Percentiles rank a stretch among this genome's conserved stretches.
Conservation (phyloP, 1,140 invertebrate species). For the Bombus balteatus region DNA sequence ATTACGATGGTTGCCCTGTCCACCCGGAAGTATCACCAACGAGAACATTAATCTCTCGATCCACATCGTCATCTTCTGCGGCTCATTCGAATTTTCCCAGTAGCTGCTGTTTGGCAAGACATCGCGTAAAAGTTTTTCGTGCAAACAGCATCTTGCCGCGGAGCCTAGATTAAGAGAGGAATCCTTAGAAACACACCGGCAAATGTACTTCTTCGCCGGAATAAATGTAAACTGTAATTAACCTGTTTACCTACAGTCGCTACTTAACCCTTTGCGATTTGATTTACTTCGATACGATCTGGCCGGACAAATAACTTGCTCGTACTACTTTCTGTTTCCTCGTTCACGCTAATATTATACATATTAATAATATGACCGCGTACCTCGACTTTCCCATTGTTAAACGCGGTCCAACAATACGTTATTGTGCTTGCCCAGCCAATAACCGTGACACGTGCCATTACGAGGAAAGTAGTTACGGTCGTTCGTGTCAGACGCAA, state of each 20-base stretch:
- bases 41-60: constrained; percentile 76
- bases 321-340: not conserved
- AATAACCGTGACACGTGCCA: constrained; percentile 3
- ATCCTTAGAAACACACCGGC: constrained; percentile 15
- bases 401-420: not conserved
- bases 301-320: not conserved
- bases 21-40: constrained; percentile 75
- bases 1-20: constrained; percentile 67
- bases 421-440: not conserved
- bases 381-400: not conserved
- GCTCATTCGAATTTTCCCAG: constrained; percentile 64
- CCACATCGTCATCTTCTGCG: constrained; percentile 76
- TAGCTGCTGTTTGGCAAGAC: constrained; percentile 72
- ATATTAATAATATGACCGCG: not conserved
- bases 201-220: too few relatives aligned
- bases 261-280: constrained; percentile 12
- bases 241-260: too few relatives aligned
- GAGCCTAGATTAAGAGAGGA: constrained; percentile 39
- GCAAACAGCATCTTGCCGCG: constrained; percentile 21
- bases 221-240: too few relatives aligned
- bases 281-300: not conserved
- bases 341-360: not conserved
- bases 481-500: constrained; percentile 10
- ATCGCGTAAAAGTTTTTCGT: constrained; percentile 32
- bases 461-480: constrained; percentile 9